Evolutionary conservation across 2,888 invertebrate genomes (phyloP).

Genomic region (Drosophila meridionalis): DNA sequence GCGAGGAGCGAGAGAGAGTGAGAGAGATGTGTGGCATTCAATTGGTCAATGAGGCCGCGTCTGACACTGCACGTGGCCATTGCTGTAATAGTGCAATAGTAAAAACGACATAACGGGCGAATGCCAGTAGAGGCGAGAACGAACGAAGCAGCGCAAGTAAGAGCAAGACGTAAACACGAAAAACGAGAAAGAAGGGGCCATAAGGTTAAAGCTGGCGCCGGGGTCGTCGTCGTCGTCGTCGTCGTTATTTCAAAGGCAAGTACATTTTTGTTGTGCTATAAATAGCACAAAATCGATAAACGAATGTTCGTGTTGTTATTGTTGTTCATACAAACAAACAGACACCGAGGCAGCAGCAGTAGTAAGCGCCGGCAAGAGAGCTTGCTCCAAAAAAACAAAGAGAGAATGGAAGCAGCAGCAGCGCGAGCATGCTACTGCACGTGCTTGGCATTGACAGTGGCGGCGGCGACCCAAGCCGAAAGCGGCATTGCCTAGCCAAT

Average conservation of each 20-base stretch:
- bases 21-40: constrained; percentile 18
- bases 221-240: constrained; percentile 23
- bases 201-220: constrained; percentile 20
- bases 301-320: constrained; percentile 67
- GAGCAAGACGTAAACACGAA: constrained; percentile 9
- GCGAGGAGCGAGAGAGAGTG: not conserved
- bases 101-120: constrained; percentile 7
- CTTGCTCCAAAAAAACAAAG: constrained; percentile 27
- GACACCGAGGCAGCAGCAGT: constrained; percentile 41
- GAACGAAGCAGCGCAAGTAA: constrained; percentile 4
- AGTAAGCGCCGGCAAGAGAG: constrained; percentile 39
- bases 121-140: constrained; percentile 1
- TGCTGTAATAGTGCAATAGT: constrained; percentile 23
- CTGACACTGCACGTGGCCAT: constrained; percentile 40
- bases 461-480: constrained; percentile 24
- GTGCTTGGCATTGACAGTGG: constrained; percentile 71
- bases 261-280: constrained; percentile 77
- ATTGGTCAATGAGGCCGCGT: constrained; percentile 31
- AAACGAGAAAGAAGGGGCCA: constrained; percentile 6
- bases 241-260: constrained; percentile 76
- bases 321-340: constrained; percentile 60
- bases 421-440: constrained; percentile 51
- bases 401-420: constrained; percentile 14
- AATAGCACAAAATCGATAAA: constrained; percentile 84
- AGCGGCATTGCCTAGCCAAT: constrained; percentile 21